Percentiles rank a stretch among this genome's conserved stretches.
These are phyloP conservation scores for Azorinus chamasolen DNA, from an alignment of 2,888 invertebrate genomes.

Conservation along the genomic window DNA sequence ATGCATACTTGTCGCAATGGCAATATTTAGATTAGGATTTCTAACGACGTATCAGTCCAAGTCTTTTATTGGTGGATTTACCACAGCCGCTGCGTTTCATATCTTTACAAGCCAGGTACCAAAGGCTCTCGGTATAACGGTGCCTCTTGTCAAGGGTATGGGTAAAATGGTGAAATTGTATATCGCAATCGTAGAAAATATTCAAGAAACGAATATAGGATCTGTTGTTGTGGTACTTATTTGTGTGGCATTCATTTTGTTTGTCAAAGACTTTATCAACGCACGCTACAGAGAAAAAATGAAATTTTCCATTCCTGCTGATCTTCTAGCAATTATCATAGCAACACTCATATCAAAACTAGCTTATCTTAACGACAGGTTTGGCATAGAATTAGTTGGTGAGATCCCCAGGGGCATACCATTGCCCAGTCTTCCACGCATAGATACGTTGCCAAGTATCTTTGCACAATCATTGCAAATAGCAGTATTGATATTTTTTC, in stretches of 20 bases:
- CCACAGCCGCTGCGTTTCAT: slow-evolving; percentile 76
- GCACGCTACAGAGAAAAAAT: slow-evolving; percentile 74
- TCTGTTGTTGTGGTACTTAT: slow-evolving; percentile 90
- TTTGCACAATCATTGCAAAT: slow-evolving; percentile 68
- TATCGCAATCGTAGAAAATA: slow-evolving; percentile 88
- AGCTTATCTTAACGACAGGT: slow-evolving; percentile 60
- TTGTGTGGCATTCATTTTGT: slow-evolving; percentile 89
- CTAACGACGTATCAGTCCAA: slow-evolving; percentile 73
- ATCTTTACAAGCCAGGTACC: slow-evolving; percentile 74
- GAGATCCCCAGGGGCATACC: slow-evolving; percentile 79
- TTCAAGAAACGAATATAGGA: slow-evolving; percentile 89
- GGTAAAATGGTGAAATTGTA: slow-evolving; percentile 87
- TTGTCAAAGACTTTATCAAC: slow-evolving; percentile 86
- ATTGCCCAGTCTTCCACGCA: slow-evolving; percentile 68
- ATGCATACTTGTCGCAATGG: slow-evolving; percentile 69
- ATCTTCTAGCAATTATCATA: slow-evolving; percentile 79
- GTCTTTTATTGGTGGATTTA: slow-evolving; percentile 79
- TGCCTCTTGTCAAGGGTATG: slow-evolving; percentile 60
- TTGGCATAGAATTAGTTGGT: slow-evolving; percentile 69
- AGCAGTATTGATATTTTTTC: slow-evolving; percentile 75
- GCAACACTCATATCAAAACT: slow-evolving; percentile 77
- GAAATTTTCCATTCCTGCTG: slow-evolving; percentile 82
- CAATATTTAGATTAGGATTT: slow-evolving; percentile 68
- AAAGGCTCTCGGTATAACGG: slow-evolving; percentile 67
- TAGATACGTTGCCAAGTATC: slow-evolving; percentile 34